phyloP scores from a whole-genome alignment of 53 echinoderm and acorn worm genomes.

The Astropecten irregularis region DNA sequence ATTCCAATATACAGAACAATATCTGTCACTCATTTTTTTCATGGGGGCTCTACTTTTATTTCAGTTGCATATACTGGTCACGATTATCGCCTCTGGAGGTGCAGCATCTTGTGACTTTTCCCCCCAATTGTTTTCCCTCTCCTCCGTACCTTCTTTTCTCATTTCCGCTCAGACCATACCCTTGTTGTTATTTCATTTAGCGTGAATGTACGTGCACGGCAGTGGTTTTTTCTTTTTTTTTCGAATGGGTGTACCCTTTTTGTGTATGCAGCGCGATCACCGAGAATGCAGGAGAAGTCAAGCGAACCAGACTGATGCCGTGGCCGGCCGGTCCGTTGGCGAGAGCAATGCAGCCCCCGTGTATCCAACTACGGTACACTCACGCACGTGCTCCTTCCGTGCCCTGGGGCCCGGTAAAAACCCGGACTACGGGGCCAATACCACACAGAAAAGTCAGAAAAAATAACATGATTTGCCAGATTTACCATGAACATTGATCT shows the following conservation, averaged over 20 bases:
- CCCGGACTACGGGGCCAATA: neutral
- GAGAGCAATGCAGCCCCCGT: slow-evolving; percentile 12
- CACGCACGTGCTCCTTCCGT: slow-evolving; percentile 43
- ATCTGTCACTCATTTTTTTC: slow-evolving; percentile 42
- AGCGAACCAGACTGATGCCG: slow-evolving; percentile 47
- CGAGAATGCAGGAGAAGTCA: slow-evolving; percentile 22
- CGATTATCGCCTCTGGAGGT: slow-evolving; percentile 26
- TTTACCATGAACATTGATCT: neutral
- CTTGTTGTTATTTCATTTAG: slow-evolving; percentile 57
- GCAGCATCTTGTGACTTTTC: neutral
- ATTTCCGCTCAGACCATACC: slow-evolving; percentile 42
- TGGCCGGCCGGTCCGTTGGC: neutral
- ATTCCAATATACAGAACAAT: neutral
- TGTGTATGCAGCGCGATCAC: neutral
- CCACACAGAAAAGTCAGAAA: slow-evolving; percentile 1
- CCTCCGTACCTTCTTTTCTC: slow-evolving; percentile 14
- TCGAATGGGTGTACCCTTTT: no score
- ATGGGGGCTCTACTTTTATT: slow-evolving; percentile 25
- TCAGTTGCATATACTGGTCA: slow-evolving; percentile 15
- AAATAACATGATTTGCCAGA: slow-evolving; percentile 43
- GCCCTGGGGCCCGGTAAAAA: slow-evolving; percentile 21
- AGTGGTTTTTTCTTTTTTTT: no score
- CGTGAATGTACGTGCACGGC: slow-evolving; percentile 27
- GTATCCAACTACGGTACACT: slow-evolving; percentile 3
- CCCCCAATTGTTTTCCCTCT: slow-evolving; percentile 18